A percentile compares a stretch with the other conserved stretches of the same genome.
These are phyloP conservation scores for fruit fly (Drosophila melanogaster) DNA, from an alignment of 1,140 invertebrate genomes.

Conservation along the genomic window DNA sequence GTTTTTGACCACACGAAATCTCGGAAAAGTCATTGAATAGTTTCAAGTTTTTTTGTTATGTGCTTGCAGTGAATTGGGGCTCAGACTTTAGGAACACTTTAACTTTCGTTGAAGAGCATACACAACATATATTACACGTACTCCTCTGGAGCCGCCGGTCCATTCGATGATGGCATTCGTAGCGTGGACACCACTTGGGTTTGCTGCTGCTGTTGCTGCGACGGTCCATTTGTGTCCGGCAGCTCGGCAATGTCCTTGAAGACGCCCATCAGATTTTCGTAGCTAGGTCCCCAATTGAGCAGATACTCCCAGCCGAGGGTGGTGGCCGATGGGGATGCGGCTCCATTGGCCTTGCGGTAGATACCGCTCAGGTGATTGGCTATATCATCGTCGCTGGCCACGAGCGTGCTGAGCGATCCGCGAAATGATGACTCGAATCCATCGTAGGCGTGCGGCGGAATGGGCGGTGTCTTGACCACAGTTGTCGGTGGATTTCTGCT, in stretches of 20 bases:
- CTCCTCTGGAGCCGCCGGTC: slow-evolving; percentile 91
- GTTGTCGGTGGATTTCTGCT: slow-evolving; percentile 74
- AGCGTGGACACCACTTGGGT: slow-evolving; percentile 85
- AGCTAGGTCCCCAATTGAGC: slow-evolving; percentile 98
- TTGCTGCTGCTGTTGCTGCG: slow-evolving; percentile 36
- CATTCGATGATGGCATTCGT: slow-evolving; percentile 88
- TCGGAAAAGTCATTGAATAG: not conserved
- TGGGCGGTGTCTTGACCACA: slow-evolving; percentile 86
- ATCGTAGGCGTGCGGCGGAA: slow-evolving; percentile 92
- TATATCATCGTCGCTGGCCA: slow-evolving; percentile 96
- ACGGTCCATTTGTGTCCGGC: slow-evolving; percentile 90
- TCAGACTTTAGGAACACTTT: not conserved
- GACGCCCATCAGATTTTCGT: slow-evolving; percentile 96
- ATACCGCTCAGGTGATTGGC: slow-evolving; percentile 89
- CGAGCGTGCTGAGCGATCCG: slow-evolving; percentile 95
- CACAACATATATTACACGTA: slow-evolving; percentile 87
- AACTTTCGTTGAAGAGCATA: not conserved
- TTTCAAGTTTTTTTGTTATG: not conserved
- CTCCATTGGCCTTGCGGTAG: slow-evolving; percentile 91
- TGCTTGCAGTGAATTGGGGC: not conserved
- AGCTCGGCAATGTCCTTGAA: slow-evolving; percentile 98
- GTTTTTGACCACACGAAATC: not conserved
- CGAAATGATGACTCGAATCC: slow-evolving; percentile 97
- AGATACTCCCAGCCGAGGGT: slow-evolving; percentile 96
- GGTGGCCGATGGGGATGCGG: slow-evolving; percentile 88